Evolutionary conservation across 2,888 invertebrate genomes (phyloP).

Genomic region (Antitype chi): DNA sequence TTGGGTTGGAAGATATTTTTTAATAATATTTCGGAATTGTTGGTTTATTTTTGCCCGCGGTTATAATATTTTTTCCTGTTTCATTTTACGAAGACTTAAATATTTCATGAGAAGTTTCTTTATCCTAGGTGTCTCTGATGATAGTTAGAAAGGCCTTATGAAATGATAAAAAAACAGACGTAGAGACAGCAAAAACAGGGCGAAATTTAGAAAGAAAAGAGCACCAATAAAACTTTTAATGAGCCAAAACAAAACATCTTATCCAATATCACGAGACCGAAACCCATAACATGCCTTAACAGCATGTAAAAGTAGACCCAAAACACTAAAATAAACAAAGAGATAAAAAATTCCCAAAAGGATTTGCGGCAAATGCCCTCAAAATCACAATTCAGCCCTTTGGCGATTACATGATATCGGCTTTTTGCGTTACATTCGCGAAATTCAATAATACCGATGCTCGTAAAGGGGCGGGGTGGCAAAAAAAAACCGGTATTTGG

Average conservation of each 20-base stretch:
- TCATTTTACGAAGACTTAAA: neutral
- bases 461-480: slow-evolving; percentile 68
- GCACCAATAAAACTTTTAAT: slow-evolving; percentile 45
- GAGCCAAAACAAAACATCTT: slow-evolving; percentile 50
- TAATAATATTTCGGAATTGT: slow-evolving; percentile 20
- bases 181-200: neutral
- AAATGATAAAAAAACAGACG: neutral
- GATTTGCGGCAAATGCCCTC: slow-evolving; percentile 73
- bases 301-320: slow-evolving; percentile 61
- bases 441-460: slow-evolving; percentile 75
- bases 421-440: slow-evolving; percentile 68
- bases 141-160: neutral
- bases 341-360: slow-evolving; percentile 75
- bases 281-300: slow-evolving; percentile 58
- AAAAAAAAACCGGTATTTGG: slow-evolving; percentile 66
- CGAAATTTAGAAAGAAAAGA: slow-evolving; percentile 4
- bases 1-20: slow-evolving; percentile 23
- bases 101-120: neutral
- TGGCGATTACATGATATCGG: slow-evolving; percentile 75
- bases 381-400: slow-evolving; percentile 76
- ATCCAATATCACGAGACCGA: slow-evolving; percentile 46
- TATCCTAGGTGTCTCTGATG: neutral
- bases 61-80: neutral
- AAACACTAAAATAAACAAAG: slow-evolving; percentile 75
- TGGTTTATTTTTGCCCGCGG: neutral